Conservation (phyloP, 2,888 invertebrate species). For the Falcaria lacertinaria region DNA sequence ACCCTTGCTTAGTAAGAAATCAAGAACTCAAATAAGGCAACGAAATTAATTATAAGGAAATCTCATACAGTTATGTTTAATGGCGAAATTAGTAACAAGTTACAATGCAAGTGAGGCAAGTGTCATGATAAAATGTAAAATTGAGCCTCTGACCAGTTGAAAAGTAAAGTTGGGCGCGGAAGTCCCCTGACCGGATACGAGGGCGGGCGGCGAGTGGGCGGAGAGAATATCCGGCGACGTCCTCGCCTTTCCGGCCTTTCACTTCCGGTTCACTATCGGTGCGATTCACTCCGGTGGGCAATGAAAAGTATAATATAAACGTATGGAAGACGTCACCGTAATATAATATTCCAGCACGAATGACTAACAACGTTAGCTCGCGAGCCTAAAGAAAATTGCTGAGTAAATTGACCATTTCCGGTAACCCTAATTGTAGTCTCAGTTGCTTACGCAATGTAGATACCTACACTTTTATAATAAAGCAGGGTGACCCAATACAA, state of each 20-base stretch:
- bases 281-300: slow-evolving; percentile 23
- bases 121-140: neutral
- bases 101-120: neutral
- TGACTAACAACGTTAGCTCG: neutral
- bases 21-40: too few species aligned
- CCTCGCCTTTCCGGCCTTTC: slow-evolving; percentile 49
- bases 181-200: slow-evolving; percentile 45
- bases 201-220: slow-evolving; percentile 21
- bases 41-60: too few species aligned
- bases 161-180: slow-evolving; percentile 43
- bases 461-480: too few species aligned
- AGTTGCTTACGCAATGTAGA: too few species aligned
- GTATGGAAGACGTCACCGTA: neutral
- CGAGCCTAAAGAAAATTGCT: too few species aligned
- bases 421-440: too few species aligned
- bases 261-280: slow-evolving; percentile 46
- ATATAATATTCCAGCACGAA: neutral
- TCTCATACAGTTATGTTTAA: too few species aligned
- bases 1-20: too few species aligned
- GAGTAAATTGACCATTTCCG: too few species aligned
- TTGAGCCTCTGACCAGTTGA: slow-evolving; percentile 21
- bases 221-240: slow-evolving; percentile 41
- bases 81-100: too few species aligned
- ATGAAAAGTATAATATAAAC: slow-evolving; percentile 9
- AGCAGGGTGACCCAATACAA: too few species aligned